These are phyloP conservation scores for Myotis findleyi DNA, from an alignment of 2,797 vertebrate genomes.

Conservation along the genomic window DNA sequence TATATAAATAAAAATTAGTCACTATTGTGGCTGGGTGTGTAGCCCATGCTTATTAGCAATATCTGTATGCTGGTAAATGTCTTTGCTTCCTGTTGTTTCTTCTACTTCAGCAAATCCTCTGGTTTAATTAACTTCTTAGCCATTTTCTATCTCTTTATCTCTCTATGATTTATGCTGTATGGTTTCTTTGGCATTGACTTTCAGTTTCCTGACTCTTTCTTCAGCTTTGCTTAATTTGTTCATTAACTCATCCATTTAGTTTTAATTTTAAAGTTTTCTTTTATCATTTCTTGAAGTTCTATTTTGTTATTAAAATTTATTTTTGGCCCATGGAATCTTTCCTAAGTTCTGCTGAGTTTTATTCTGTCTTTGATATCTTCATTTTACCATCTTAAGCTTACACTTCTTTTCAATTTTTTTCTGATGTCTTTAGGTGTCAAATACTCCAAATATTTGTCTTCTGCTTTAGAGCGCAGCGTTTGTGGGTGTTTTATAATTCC, in stretches of 20 bases:
- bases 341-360: neutral
- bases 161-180: neutral
- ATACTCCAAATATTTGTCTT: neutral
- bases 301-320: neutral
- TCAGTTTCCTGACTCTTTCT: neutral
- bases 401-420: neutral
- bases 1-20: neutral
- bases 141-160: neutral
- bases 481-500: neutral
- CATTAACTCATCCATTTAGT: neutral
- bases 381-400: neutral
- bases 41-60: neutral
- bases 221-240: neutral
- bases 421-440: neutral
- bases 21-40: neutral
- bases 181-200: neutral
- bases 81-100: neutral
- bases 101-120: neutral
- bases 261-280: slow-evolving; percentile 12
- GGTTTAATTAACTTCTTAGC: neutral
- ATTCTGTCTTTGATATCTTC: neutral
- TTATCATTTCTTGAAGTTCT: neutral
- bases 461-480: neutral
- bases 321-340: neutral
- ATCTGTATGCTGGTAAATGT: neutral